phyloP scores from a whole-genome alignment of 2,113 vertebrate genomes.

The Gymnobelideus leadbeateri region DNA sequence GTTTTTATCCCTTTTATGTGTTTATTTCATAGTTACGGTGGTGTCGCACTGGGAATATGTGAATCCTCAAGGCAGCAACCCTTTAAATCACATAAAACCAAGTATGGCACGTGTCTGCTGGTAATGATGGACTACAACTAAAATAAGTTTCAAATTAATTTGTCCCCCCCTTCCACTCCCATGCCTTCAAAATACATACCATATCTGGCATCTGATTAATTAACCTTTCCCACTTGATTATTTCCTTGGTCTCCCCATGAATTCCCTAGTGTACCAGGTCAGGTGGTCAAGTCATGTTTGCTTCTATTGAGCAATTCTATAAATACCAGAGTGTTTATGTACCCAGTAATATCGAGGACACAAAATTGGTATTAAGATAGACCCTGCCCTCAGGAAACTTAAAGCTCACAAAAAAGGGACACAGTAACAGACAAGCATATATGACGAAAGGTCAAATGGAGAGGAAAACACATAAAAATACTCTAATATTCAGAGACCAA shows the following conservation, averaged over 20 bases:
- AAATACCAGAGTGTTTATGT: background rate
- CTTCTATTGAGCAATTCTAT: background rate
- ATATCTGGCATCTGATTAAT: background rate
- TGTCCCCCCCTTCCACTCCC: background rate
- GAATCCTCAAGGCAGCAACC: background rate
- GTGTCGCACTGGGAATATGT: background rate
- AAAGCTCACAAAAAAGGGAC: background rate
- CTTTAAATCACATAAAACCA: background rate
- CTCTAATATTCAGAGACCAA: background rate
- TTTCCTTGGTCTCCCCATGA: background rate
- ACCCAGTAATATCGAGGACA: background rate
- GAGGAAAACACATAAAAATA: background rate
- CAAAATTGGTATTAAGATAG: background rate
- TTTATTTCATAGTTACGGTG: background rate
- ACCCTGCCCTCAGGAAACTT: background rate
- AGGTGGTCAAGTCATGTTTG: background rate
- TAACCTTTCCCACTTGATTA: background rate
- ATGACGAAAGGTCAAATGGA: background rate
- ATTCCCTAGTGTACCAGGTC: background rate
- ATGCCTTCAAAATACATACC: background rate
- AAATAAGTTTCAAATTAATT: background rate
- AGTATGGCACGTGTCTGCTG: background rate
- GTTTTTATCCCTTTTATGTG: background rate
- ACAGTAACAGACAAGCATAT: background rate
- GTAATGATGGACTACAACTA: background rate